Evolutionary conservation across 2,113 vertebrate species (phyloP).

Genomic region (Falco punctatus): DNA sequence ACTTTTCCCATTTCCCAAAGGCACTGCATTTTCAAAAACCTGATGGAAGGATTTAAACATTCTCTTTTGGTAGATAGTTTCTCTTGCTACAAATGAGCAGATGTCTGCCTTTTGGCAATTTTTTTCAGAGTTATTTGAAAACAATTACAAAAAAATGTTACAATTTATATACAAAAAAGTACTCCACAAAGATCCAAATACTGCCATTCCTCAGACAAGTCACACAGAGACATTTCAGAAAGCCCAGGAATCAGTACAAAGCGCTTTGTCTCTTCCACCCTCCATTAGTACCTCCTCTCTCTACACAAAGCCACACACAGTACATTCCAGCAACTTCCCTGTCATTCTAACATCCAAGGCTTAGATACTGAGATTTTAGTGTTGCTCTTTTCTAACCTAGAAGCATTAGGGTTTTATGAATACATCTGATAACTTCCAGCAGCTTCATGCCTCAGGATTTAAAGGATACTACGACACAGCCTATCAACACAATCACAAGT

Average conservation of each 20-base stretch:
- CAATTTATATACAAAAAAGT: background rate
- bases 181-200: background rate
- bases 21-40: conserved; percentile 10
- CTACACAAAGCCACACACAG: background rate
- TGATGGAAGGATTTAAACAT: conserved; percentile 34
- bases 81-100: conserved; percentile 32
- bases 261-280: background rate
- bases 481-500: background rate
- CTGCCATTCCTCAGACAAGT: background rate
- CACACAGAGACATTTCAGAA: background rate
- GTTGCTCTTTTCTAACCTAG: background rate
- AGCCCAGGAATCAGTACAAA: background rate
- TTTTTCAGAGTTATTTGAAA: conserved; percentile 45
- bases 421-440: background rate
- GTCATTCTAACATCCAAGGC: background rate
- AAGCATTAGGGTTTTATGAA: background rate
- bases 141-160: conserved; percentile 57
- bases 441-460: background rate
- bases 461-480: background rate
- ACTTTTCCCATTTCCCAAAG: conserved; percentile 5
- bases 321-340: background rate
- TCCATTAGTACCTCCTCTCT: background rate
- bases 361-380: background rate
- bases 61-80: conserved; percentile 12
- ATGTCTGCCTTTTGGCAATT: conserved; percentile 58